Base-by-base conservation (phyloP, 2,888 invertebrate genomes). In the Anticlea derivata region DNA sequence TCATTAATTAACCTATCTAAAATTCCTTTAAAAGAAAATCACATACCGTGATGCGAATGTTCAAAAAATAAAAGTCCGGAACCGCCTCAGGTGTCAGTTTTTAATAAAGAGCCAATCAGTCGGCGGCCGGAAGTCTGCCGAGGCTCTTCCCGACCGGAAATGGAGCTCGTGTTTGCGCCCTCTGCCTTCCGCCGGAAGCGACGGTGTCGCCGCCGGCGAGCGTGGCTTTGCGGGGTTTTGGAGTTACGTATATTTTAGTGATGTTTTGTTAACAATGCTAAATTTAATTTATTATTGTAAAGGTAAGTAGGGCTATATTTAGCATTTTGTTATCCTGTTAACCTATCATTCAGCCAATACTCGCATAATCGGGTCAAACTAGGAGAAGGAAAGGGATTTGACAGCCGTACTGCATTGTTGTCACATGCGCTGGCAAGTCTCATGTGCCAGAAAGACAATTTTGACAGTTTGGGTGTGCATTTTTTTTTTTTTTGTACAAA, bases 81-180 rank as follows among this genome's bases (percentile, higher is more conserved):
- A 82, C 66, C 72, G 86, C 88, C 87, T 73, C 82, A 87, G 88
- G 89, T 88, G 87, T 86, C 85, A 80, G 81, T 83, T 87, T 89
- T 90, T 89, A 90, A 89, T 90, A 90, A 87, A 85, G 82, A 71
- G 73, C 84, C 88, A 88, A 89, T 88, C 89, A 89, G 85, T 84
- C 86, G 72, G 66, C 72, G 69, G 75, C 79, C 87, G 87, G 87
- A 87, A 66, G 80, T 73, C 68, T 73, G 78, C 81, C 77, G 76
- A 68, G 70, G 68, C 70, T 78, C 78, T 83, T 86, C 86, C 86
- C 76, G 68, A 53, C 78, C 80, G 89, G 89, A 90, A 89, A 90
- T 89, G 85, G 88, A 79, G 80, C 80, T 75, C 80, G 84, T 83
- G 86, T 85, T 86, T 78, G 81, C 63, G 77, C 83, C 82, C 83